Evolutionary conservation across 2,113 vertebrate species (phyloP).

Genomic region (Hippocampus guttulatus): DNA sequence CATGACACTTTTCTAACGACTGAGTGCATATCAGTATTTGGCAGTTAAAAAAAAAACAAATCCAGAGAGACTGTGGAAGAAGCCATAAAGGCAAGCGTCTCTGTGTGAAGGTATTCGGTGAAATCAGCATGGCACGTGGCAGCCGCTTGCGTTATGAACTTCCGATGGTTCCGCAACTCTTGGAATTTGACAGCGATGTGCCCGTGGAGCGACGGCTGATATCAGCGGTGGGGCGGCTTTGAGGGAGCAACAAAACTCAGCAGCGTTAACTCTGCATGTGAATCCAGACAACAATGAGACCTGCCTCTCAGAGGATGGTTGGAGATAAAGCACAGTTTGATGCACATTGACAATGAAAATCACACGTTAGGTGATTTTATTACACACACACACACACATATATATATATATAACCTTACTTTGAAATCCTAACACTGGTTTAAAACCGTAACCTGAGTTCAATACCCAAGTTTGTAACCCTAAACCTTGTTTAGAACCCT

Average conservation of each 20-base stretch:
- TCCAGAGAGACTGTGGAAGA: constrained; percentile 46
- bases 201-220: constrained; percentile 63
- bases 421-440: too few relatives aligned
- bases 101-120: constrained; percentile 49
- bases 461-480: too few relatives aligned
- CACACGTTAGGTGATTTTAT: not conserved
- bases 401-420: too few relatives aligned
- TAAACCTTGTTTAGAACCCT: too few relatives aligned
- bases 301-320: not conserved
- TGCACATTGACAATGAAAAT: not conserved
- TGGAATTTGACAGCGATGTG: constrained; percentile 55
- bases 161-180: constrained; percentile 61
- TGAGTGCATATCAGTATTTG: constrained; percentile 56
- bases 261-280: constrained; percentile 52
- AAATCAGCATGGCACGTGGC: constrained; percentile 66
- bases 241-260: constrained; percentile 51
- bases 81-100: constrained; percentile 56
- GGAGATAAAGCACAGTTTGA: constrained; percentile 3
- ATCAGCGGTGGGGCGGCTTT: constrained; percentile 39
- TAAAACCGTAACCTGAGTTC: too few relatives aligned
- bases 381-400: too few relatives aligned
- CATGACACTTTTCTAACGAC: constrained; percentile 34
- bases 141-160: constrained; percentile 58
- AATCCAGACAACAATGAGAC: constrained; percentile 45
- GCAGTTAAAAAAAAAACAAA: constrained; percentile 46